phyloP scores from a whole-genome alignment of 2,888 invertebrate species.

The Microctonus brassicae region DNA sequence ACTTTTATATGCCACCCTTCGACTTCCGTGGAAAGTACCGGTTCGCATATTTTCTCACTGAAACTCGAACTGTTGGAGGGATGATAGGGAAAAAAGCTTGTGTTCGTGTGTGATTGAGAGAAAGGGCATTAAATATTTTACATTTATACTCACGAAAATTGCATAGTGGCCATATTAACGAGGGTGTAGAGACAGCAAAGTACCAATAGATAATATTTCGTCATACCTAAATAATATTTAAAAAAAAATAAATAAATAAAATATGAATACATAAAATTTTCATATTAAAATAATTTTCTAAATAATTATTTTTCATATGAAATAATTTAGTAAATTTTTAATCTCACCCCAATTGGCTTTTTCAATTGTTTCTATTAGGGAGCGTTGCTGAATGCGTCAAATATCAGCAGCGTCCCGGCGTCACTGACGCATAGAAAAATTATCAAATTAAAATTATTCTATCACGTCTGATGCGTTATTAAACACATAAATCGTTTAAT shows the following conservation, averaged over 20 bases:
- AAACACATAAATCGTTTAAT: conserved; percentile 6
- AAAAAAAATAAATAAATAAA: conserved; percentile 6
- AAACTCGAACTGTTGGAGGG: conserved; percentile 57
- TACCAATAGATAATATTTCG: conserved; percentile 66
- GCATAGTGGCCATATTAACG: conserved; percentile 65
- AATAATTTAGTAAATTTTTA: too few species aligned
- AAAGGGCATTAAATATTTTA: conserved; percentile 35
- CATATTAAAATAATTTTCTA: background rate
- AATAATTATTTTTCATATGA: too few species aligned
- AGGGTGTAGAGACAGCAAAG: conserved; percentile 67
- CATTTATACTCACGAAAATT: conserved; percentile 65
- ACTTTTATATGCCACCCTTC: conserved; percentile 67
- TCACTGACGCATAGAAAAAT: conserved; percentile 27
- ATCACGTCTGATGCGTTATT: conserved; percentile 15
- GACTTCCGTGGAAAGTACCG: conserved; percentile 67
- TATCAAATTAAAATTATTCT: conserved; percentile 4
- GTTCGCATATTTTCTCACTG: conserved; percentile 67
- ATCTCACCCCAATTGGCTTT: conserved; percentile 48
- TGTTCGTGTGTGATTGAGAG: conserved; percentile 35
- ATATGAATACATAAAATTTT: background rate
- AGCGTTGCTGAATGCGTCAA: conserved; percentile 26
- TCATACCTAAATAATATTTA: conserved; percentile 59
- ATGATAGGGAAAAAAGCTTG: conserved; percentile 44
- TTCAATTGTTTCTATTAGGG: conserved; percentile 37
- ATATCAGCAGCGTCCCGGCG: conserved; percentile 24